Base-by-base conservation (phyloP, 64 coral and sea anemone species). In the Astreopora myriophthalma region DNA sequence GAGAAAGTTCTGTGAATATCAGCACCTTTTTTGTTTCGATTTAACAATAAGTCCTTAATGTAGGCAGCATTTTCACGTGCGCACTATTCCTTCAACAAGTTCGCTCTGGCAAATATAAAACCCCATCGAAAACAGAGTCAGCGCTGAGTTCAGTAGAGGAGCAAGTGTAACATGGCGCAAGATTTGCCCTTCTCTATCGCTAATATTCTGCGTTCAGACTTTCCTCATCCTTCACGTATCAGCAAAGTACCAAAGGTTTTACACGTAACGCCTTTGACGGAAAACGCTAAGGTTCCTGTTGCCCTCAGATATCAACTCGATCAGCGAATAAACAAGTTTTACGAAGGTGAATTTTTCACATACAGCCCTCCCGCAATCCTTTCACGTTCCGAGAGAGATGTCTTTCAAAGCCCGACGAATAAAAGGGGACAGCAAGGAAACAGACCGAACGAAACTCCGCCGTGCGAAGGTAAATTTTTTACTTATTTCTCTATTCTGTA, bases 31-130 rank as follows among this genome's bases (percentile, higher is more conserved):
- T 83, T 65, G 33, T 83, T 64, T n/a, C 58, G 51, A 83, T 83
- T 83, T 65, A 64, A 65, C 55, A 65, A 83, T 83, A 36, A 65
- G 57, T 83, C 79, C 79, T 83, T 64, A 83, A 63, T 83, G 60
- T 83, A 64, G 32, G 57, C 33, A 35, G 9, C n/a, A 83, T 83
- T 83, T 83, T 83, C 79, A 83, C 79, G 79, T 83, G 79, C 79
- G 1, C 20, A 22, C 55, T 16, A 1, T 57, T 29, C 57, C 32
- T 34, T 38, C 70, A 36, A 17, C 70, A 20, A 36, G 9, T 19
- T 73, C 19, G 70, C 37, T 38, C 33, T 37, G 29, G 17, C 13
- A 38, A 37, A 25, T 20, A 32, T 36, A 38, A 37, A 83, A 65
- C 4, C 17, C 32, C 20, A 5, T 25, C 61, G 28, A 33, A 33